A percentile compares a stretch with the other conserved stretches of the same genome.
Conservation (phyloP, 2,797 vertebrate species). For the Coluber constrictor region DNA sequence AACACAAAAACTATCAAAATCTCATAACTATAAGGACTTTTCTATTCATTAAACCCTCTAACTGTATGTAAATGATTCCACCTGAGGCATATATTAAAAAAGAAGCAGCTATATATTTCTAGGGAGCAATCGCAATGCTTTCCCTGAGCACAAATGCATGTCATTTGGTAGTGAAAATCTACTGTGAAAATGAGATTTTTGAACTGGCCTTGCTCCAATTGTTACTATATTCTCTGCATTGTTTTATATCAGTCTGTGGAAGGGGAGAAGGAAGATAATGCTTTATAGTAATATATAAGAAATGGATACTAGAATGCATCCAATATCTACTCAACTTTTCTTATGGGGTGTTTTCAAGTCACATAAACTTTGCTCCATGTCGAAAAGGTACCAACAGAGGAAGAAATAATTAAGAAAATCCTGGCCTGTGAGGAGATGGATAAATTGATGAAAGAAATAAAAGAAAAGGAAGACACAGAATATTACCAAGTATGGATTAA, state of each 20-base stretch:
- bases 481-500: too few relatives aligned
- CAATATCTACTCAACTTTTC: background rate
- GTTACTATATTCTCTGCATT: background rate
- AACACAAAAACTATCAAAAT: slow-evolving; percentile 40
- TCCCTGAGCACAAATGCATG: slow-evolving; percentile 10
- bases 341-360: background rate
- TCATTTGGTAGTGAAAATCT: background rate
- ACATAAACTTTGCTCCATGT: background rate
- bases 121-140: background rate
- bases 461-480: too few relatives aligned
- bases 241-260: background rate
- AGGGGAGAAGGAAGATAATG: background rate
- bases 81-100: slow-evolving; percentile 3
- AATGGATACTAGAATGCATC: background rate
- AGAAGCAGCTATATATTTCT: background rate
- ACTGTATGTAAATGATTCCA: slow-evolving; percentile 34
- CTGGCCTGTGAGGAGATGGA: too few relatives aligned
- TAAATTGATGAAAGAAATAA: too few relatives aligned
- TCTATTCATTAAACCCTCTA: slow-evolving; percentile 41
- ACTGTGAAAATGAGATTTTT: slow-evolving; percentile 18
- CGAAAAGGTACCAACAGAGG: too few relatives aligned
- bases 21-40: slow-evolving; percentile 31
- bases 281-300: background rate
- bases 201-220: background rate
- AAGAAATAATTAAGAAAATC: too few relatives aligned